phyloP scores from a whole-genome alignment of 2,113 vertebrate species.

The Pachycephala philippinensis region DNA sequence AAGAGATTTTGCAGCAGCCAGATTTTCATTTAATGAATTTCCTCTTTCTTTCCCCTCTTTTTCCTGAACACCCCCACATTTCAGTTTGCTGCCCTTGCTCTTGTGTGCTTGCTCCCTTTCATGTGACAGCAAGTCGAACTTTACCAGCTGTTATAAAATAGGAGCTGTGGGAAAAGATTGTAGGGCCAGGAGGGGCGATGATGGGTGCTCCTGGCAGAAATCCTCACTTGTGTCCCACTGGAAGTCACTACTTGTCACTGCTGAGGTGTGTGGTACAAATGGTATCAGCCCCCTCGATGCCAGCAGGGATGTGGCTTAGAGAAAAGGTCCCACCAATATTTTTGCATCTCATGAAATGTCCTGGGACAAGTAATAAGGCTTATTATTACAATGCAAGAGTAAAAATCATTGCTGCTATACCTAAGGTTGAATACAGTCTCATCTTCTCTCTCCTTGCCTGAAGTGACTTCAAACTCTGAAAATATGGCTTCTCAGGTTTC shows the following conservation, averaged over 20 bases:
- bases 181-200: neutral
- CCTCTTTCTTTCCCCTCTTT: slow-evolving; percentile 2
- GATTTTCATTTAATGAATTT: slow-evolving; percentile 46
- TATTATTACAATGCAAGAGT: neutral
- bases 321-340: neutral
- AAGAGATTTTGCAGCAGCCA: slow-evolving; percentile 27
- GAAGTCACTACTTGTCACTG: neutral
- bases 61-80: neutral
- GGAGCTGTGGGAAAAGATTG: neutral
- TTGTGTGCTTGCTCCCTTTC: neutral
- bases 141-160: slow-evolving; percentile 22
- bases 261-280: neutral
- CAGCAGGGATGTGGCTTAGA: neutral
- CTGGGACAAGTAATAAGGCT: neutral
- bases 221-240: neutral
- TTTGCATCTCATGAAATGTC: neutral
- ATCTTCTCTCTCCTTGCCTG: neutral
- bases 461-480: neutral
- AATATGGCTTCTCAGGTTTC: neutral
- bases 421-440: neutral
- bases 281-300: neutral
- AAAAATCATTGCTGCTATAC: neutral
- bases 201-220: neutral
- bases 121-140: slow-evolving; percentile 1
- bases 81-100: neutral